Base-by-base conservation (phyloP, 2,797 vertebrate genomes). In the Meda fulgida region DNA sequence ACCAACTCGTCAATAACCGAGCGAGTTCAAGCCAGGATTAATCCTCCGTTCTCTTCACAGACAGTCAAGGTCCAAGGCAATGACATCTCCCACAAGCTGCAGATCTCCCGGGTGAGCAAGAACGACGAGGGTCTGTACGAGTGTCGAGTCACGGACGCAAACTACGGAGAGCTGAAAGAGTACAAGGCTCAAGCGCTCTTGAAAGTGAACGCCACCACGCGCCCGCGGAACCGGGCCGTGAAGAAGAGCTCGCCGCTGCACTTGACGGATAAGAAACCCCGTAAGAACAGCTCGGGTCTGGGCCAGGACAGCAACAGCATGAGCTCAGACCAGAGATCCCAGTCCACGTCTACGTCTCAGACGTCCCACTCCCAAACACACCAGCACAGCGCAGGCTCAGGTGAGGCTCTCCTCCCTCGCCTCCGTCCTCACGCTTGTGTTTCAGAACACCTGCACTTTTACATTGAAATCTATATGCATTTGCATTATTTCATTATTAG, bases 41-140 rank as follows among this genome's bases (percentile, higher is more conserved):
- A 13, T 51, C 80, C 87, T 38, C 48, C 53, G 58, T 89, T 83
- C n/a, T 82, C 88, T 85, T 90, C 94, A 88, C 96, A 99, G 97
- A 98, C 97, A 90, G 97, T 99, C 89, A 99, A 98, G 90, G 97
- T 99, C 91, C 97, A 98, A 93, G 97, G 97, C 88, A 99, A 98
- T 23, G 97, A 99, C 92, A 99, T 99, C 93, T 99, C 97, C 84
- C 97, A 99, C 94, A 98, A 97, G 92, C 96, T 99, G 80, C 97
- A 99, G 94, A 96, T 98, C 89, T 97, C 97, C 90, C 96, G 97
- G 94, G 97, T 99, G 83, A 93, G 96, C 88, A 97, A 97, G 95
- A 97, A 92, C 80, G 97, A 99, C 23, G 97, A 99, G 92, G 97
- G 97, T 63, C 89, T 98, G 0, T 99, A 99, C 1, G 97, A 99